Percentiles rank a stretch among this genome's conserved stretches.
phyloP scores from a whole-genome alignment of 2,797 vertebrate species.

The Pteropus rufus region DNA sequence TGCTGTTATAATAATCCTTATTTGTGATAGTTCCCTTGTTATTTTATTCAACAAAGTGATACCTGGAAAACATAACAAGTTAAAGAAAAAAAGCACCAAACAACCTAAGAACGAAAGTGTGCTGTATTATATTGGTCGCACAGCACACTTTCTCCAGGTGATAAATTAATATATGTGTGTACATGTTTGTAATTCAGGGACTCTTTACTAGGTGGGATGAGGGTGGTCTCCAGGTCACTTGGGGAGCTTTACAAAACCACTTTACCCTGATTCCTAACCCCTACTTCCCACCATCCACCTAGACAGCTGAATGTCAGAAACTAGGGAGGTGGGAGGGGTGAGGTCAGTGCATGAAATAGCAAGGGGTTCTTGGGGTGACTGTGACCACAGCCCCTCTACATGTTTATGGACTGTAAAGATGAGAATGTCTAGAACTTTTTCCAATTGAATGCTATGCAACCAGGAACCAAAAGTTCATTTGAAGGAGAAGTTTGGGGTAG shows the following conservation, averaged over 20 bases:
- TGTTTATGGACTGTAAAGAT: neutral
- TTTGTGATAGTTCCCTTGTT: neutral
- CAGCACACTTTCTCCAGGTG: neutral
- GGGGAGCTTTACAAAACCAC: neutral
- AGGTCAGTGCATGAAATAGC: neutral
- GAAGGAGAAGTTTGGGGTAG: neutral
- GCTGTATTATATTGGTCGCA: neutral
- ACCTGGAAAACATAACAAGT: neutral
- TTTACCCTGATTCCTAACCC: neutral
- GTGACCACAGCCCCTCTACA: neutral
- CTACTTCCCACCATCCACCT: accelerated
- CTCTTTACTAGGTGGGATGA: neutral
- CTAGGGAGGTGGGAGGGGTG: neutral
- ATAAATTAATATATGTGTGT: neutral
- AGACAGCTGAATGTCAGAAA: neutral
- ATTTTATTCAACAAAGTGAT: neutral
- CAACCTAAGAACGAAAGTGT: neutral
- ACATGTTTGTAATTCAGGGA: neutral
- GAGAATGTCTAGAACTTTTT: neutral
- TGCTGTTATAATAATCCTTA: neutral
- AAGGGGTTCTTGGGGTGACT: neutral
- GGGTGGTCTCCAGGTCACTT: neutral
- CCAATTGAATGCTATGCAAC: neutral
- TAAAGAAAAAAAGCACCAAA: neutral
- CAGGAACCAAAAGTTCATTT: neutral